A percentile compares a stretch with the other conserved stretches of the same genome.
Evolutionary conservation across 2,888 invertebrate species (phyloP).

Genomic region (Tipula vernalis): DNA sequence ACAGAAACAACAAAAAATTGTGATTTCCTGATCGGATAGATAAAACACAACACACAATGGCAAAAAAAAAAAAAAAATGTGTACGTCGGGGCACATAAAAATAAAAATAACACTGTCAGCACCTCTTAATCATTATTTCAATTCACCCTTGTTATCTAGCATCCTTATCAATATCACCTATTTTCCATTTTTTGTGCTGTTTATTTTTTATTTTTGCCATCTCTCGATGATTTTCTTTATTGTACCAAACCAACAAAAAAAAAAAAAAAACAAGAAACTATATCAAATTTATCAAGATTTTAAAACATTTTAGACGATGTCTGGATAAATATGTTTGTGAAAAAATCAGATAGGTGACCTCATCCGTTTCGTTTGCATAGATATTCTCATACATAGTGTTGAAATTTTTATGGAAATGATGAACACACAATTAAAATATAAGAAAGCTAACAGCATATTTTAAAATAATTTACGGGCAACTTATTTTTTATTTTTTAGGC

Average conservation of each 20-base stretch:
- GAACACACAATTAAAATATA: neutral
- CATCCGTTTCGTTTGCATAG: neutral
- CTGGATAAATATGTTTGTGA: neutral
- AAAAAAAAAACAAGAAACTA: neutral
- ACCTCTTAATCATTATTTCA: neutral
- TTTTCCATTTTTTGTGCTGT: neutral
- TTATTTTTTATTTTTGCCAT: neutral
- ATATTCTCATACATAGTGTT: neutral
- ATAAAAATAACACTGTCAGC: conserved; percentile 7
- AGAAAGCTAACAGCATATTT: neutral
- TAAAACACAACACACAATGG: conserved; percentile 4
- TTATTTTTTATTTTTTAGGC: neutral
- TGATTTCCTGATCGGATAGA: conserved; percentile 1
- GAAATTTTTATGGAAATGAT: neutral
- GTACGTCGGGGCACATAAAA: neutral
- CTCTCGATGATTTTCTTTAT: neutral
- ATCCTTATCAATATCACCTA: neutral
- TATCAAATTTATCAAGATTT: neutral
- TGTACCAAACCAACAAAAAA: neutral
- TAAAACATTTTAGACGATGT: neutral
- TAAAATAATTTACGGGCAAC: neutral
- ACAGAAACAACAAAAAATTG: neutral
- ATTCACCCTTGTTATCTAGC: conserved; percentile 6
- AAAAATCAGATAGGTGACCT: neutral
- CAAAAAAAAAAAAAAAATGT: neutral